Evolutionary conservation across 2,113 vertebrate genomes (phyloP).

Genomic region (Pituophis catenifer): DNA sequence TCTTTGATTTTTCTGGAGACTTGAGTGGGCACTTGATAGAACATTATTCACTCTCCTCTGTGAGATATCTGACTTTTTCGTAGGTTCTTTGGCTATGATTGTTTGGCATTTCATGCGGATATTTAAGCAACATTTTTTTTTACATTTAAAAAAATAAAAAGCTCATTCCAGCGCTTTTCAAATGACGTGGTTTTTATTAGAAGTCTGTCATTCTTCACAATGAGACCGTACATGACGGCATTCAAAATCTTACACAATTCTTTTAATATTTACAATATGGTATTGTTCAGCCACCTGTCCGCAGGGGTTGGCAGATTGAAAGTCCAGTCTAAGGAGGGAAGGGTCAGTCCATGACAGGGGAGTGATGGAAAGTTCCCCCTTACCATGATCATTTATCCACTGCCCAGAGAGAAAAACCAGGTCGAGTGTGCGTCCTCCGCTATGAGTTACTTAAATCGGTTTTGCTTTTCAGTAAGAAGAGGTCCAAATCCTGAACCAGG

Average conservation of each 20-base stretch:
- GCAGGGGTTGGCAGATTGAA: no score
- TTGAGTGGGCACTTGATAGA: no score
- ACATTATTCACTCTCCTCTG: no score
- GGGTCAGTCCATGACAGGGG: no score
- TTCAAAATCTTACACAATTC: slow-evolving; percentile 16
- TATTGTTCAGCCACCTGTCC: not conserved
- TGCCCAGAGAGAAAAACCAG: no score
- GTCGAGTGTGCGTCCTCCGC: no score
- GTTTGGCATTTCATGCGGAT: not conserved
- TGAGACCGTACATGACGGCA: not conserved
- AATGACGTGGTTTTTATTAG: not conserved
- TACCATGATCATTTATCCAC: no score
- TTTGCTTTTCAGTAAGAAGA: not conserved
- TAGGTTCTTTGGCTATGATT: not conserved
- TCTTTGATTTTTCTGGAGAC: not conserved
- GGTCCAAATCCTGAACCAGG: not conserved
- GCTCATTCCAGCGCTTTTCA: not conserved
- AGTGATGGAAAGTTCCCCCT: no score
- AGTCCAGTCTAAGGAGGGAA: no score
- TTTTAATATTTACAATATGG: slow-evolving; percentile 16
- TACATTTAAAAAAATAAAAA: not conserved
- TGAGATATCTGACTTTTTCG: no score
- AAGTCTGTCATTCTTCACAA: not conserved
- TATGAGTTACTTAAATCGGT: no score
- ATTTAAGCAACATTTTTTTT: not conserved